Conservation (phyloP, 2,888 invertebrate genomes). For the Heliconius sara region DNA sequence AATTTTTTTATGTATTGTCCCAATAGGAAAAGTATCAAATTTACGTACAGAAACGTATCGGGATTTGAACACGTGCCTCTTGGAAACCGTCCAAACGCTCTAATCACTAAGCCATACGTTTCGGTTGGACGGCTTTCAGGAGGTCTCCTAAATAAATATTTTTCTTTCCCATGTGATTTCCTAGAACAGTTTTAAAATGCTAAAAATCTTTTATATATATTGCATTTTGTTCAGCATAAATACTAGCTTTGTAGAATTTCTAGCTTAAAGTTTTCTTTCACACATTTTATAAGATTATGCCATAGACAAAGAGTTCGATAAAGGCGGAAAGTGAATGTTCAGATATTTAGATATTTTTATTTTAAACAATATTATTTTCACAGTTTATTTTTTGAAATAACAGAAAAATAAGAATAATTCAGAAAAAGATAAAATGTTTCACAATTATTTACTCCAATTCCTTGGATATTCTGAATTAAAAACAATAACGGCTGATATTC, state of each 20-base stretch:
- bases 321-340: not conserved
- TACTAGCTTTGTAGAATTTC: not conserved
- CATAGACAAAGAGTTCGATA: not conserved
- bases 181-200: no score
- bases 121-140: no score
- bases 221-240: not conserved
- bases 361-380: not conserved
- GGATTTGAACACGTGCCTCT: no score
- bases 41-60: no score
- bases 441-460: constrained; percentile 9
- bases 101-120: no score
- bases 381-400: not conserved
- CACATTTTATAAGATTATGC: not conserved
- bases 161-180: no score
- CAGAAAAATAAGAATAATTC: not conserved
- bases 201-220: not conserved
- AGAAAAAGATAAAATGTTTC: constrained; percentile 9
- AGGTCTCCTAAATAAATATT: no score
- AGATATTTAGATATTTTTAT: not conserved
- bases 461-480: constrained; percentile 3
- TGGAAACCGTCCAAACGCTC: no score
- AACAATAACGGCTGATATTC: constrained; percentile 7
- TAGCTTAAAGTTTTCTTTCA: not conserved
- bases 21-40: no score
- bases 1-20: no score